Evolutionary conservation across 2,113 vertebrate genomes (phyloP).

Genomic region (Gracilinanus agilis): DNA sequence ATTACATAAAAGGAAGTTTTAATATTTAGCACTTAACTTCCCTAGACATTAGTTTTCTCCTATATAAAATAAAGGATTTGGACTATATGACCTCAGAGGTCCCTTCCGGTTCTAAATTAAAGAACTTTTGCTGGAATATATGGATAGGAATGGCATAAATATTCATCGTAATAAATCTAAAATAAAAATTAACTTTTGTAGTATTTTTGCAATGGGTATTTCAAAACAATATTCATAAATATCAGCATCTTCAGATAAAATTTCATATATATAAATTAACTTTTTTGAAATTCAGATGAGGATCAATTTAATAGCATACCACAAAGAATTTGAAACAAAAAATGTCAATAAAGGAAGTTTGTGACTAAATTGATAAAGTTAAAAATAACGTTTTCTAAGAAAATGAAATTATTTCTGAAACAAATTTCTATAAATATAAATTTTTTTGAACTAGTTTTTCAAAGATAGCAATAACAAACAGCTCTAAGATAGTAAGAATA

Average conservation of each 20-base stretch:
- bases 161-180: not conserved
- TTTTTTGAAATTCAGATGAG: not conserved
- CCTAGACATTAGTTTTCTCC: not conserved
- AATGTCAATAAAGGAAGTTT: no score
- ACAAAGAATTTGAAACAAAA: no score
- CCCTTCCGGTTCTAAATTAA: not conserved
- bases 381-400: not conserved
- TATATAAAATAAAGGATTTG: not conserved
- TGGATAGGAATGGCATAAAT: not conserved
- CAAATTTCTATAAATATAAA: not conserved
- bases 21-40: not conserved
- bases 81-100: not conserved
- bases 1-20: not conserved
- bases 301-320: no score
- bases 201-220: not conserved
- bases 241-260: not conserved
- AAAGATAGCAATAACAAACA: not conserved
- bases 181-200: not conserved
- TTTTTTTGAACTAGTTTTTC: not conserved
- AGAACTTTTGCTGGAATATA: not conserved
- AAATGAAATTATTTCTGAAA: not conserved
- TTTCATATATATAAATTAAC: not conserved
- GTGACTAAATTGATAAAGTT: no score
- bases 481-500: not conserved
- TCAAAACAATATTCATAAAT: not conserved